These are phyloP conservation scores for Protobothrops flavoviridis DNA, from an alignment of 2,113 vertebrate species.

Conservation along the genomic window DNA sequence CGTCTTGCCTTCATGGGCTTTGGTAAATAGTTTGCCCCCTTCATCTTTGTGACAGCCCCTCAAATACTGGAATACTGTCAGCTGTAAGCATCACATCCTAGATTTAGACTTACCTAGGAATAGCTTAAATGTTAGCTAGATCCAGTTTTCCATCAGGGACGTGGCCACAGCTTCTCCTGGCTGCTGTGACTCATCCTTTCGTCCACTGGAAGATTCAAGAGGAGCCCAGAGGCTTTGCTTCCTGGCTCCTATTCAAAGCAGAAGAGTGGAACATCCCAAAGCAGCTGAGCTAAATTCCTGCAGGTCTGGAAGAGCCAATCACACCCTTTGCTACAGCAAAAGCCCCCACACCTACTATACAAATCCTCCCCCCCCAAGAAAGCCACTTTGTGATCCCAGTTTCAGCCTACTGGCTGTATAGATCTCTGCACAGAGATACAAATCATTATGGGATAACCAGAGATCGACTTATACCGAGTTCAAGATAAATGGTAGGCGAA, in stretches of 20 bases:
- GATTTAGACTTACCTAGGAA: background rate
- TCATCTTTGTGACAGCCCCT: no score
- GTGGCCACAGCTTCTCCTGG: background rate
- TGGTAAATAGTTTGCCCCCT: no score
- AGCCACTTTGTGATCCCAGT: accelerated
- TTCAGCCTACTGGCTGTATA: slow-evolving; percentile 58
- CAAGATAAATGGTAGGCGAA: background rate
- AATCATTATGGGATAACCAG: background rate
- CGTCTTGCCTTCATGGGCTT: no score
- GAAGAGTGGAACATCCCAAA: no score
- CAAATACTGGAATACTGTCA: no score
- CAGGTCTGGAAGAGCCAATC: background rate
- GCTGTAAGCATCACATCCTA: background rate
- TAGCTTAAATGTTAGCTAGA: background rate
- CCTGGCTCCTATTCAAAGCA: background rate
- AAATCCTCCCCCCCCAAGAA: accelerated
- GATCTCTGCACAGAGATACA: background rate
- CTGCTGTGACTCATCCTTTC: background rate
- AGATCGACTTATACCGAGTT: background rate
- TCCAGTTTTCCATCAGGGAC: no score
- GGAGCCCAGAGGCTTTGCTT: background rate
- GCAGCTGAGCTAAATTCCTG: no score
- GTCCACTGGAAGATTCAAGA: background rate
- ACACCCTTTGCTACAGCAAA: no score
- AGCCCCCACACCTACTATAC: accelerated